Conservation (phyloP, 2,888 invertebrate species). For the Alloplasta piceator region DNA sequence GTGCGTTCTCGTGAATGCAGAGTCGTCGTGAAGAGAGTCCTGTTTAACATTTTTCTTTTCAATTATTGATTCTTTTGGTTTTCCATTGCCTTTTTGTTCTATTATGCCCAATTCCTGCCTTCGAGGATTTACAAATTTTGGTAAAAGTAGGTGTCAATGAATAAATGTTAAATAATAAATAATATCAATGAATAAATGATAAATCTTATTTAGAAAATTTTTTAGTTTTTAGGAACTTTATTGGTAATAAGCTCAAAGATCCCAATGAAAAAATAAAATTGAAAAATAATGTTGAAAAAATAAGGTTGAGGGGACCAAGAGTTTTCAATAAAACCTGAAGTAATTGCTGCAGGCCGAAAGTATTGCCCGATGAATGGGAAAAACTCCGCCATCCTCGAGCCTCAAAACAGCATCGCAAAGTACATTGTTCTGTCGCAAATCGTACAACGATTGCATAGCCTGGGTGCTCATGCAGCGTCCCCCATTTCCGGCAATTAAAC, state of each 20-base stretch:
- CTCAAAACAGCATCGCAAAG: slow-evolving; percentile 94
- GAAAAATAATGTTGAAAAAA: too few relatives aligned
- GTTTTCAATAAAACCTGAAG: slow-evolving; percentile 88
- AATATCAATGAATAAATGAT: too few relatives aligned
- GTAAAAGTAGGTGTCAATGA: too few relatives aligned
- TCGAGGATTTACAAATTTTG: too few relatives aligned
- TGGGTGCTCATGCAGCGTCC: slow-evolving; percentile 92
- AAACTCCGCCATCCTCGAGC: slow-evolving; percentile 91
- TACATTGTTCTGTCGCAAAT: slow-evolving; percentile 91
- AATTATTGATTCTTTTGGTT: too few relatives aligned
- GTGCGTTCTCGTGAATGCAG: slow-evolving; percentile 88
- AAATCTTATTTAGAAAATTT: too few relatives aligned
- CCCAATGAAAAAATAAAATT: too few relatives aligned
- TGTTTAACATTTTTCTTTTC: slow-evolving; percentile 74
- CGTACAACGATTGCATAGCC: slow-evolving; percentile 93
- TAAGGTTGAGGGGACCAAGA: background rate
- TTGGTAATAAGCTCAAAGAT: too few relatives aligned
- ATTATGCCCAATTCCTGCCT: too few relatives aligned
- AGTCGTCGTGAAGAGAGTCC: slow-evolving; percentile 93
- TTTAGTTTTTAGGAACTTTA: too few relatives aligned
- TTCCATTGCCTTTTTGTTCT: too few relatives aligned
- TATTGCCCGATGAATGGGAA: slow-evolving; percentile 94
- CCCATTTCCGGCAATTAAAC: slow-evolving; percentile 80
- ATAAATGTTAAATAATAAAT: too few relatives aligned
- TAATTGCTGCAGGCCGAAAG: slow-evolving; percentile 95